Conservation (phyloP, 1,140 invertebrate species). For the Triops cancriformis region DNA sequence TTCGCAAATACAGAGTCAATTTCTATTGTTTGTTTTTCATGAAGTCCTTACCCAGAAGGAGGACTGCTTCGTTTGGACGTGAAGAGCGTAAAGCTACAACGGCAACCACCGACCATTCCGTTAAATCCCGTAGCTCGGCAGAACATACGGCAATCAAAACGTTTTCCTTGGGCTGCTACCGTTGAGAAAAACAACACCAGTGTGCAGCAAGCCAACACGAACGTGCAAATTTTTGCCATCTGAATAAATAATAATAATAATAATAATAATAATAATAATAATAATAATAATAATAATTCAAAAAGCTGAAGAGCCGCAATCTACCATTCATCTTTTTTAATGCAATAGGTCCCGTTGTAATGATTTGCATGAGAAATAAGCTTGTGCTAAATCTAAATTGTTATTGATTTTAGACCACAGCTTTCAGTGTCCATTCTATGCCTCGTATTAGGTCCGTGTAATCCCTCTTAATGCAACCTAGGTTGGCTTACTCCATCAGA, state of each 20-base stretch:
- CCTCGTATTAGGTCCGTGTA: not conserved
- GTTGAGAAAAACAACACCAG: slow-evolving; percentile 24
- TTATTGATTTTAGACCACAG: not conserved
- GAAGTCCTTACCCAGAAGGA: slow-evolving; percentile 11
- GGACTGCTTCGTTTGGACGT: slow-evolving; percentile 30
- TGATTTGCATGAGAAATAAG: not conserved
- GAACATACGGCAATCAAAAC: slow-evolving; percentile 36
- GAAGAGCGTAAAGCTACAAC: slow-evolving; percentile 37
- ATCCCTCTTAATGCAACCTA: not conserved
- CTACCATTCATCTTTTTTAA: not conserved
- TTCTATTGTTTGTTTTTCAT: not conserved
- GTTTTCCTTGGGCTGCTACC: slow-evolving; percentile 29
- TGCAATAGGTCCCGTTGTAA: not conserved
- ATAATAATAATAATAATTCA: not conserved
- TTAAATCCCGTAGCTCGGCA: slow-evolving; percentile 35
- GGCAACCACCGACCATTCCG: slow-evolving; percentile 36
- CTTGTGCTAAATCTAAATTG: not conserved
- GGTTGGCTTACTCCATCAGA: not conserved
- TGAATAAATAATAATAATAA: not conserved
- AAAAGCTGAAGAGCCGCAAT: not conserved
- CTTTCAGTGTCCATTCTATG: not conserved
- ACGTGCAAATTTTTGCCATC: not conserved
- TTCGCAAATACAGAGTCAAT: not conserved
- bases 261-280: not conserved
- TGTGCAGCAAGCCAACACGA: slow-evolving; percentile 23